Evolutionary conservation across 1,140 invertebrate species (phyloP), one percentile per base, ranked within the genome.

Genomic region (Brachionus manjavacas): DNA sequence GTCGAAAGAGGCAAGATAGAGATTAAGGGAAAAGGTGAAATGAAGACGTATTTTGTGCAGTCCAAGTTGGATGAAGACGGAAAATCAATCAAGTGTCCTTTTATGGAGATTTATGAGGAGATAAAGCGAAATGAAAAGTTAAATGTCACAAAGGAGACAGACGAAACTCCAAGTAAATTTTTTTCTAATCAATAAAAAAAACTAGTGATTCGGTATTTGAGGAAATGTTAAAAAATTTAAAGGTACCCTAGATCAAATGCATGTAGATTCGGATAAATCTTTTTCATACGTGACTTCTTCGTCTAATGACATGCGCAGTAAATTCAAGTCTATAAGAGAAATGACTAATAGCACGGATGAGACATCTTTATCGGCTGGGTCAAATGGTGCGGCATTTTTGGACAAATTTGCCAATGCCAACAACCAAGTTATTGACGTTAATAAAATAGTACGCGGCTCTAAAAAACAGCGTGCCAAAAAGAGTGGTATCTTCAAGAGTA

Each of bases 21-120:
- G 7, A 87, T 91, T 7, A 90, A 91, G 87, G 89, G 89, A 88
- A 86, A 90, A 94, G 95, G 95, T 39, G 90, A 92, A 43, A 96
- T 97, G 95, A 95, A 94, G 87, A 97, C 96, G 0, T 97, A 95
- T 87, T 98, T 83, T 72, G 60, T 83, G 9, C 31, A 46, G 16
- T 8, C n/a, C 39, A 81, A 81, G 20, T 25, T 60, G 28, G 79
- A 81, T 14, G 52, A 60, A 46, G 49, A 81, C 23, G 79, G 79
- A 6, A 68, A 64, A 28, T 60, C 49, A 28, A 64, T 81, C 23
- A 68, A 81, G 31, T 81, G 49, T 64, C 79, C 79, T 4, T 81
- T 64, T 46, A 68, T 68, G 79, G 52, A 60, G 31, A 35, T 68
- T 12, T 81, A 64, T 25, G 64, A 81, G 52, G 79, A 81, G 16